Percentiles rank a stretch among this genome's conserved stretches.
Conservation (phyloP, 2,888 invertebrate genomes). For the Cistogaster globosa region DNA sequence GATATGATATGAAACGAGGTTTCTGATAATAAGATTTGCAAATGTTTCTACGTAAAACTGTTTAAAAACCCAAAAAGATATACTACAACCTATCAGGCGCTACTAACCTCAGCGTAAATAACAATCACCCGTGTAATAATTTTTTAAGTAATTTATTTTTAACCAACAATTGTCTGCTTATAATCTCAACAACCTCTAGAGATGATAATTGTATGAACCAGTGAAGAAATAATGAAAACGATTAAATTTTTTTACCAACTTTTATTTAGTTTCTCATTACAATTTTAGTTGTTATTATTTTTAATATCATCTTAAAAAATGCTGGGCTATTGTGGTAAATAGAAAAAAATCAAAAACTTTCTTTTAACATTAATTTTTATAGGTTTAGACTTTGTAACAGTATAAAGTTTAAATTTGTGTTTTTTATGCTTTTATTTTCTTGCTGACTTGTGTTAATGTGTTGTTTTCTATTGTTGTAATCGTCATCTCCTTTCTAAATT, state of each 20-base stretch:
- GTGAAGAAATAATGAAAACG: slow-evolving; percentile 41
- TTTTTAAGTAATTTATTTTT: neutral
- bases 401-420: slow-evolving; percentile 8
- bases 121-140: neutral
- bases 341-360: slow-evolving; percentile 64
- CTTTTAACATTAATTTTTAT: slow-evolving; percentile 71
- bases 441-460: slow-evolving; percentile 6
- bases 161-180: slow-evolving; percentile 8
- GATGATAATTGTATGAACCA: slow-evolving; percentile 63
- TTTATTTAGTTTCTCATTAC: slow-evolving; percentile 9
- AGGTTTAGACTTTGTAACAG: slow-evolving; percentile 63
- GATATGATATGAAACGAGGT: no score
- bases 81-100: neutral
- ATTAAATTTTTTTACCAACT: slow-evolving; percentile 24
- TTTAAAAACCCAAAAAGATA: neutral
- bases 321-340: slow-evolving; percentile 60
- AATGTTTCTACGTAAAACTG: no score
- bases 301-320: slow-evolving; percentile 55
- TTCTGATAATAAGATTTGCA: no score
- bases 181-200: slow-evolving; percentile 49
- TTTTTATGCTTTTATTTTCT: slow-evolving; percentile 18
- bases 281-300: slow-evolving; percentile 30
- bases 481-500: slow-evolving; percentile 55
- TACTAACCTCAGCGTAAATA: neutral
- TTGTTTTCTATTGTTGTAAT: slow-evolving; percentile 9